Evolutionary conservation across 2,113 vertebrate species (phyloP).

Genomic region (Oreocharis arfaki): DNA sequence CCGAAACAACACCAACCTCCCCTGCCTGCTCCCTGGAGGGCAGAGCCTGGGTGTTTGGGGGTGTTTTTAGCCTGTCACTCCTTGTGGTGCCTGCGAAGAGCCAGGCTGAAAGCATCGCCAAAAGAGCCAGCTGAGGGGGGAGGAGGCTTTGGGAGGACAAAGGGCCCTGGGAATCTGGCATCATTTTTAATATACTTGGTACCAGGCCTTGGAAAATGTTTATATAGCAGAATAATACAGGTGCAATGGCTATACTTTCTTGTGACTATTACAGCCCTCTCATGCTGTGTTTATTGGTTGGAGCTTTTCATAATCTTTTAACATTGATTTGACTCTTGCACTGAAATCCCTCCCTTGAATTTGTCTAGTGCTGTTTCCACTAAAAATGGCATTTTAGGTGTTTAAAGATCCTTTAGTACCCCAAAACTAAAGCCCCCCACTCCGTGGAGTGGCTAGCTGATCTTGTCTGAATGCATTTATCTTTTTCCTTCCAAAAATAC

Average conservation of each 20-base stretch:
- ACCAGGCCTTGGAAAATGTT: constrained; percentile 3
- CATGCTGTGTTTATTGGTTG: not conserved
- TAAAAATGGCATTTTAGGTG: not conserved
- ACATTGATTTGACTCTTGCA: not conserved
- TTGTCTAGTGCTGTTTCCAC: not conserved
- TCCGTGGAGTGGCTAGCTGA: not conserved
- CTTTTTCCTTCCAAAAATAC: not conserved
- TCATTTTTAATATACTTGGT: constrained; percentile 4
- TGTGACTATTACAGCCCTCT: not conserved
- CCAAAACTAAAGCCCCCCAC: not conserved
- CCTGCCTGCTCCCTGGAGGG: not conserved
- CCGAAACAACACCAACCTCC: not conserved
- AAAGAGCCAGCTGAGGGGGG: not conserved
- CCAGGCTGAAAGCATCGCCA: not conserved
- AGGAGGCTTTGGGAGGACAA: not conserved
- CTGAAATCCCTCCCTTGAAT: not conserved
- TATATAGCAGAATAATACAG: not conserved
- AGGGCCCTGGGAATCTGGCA: constrained; percentile 24
- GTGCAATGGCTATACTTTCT: not conserved
- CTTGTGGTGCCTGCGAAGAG: not conserved
- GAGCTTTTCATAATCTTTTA: not conserved
- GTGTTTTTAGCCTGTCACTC: accelerated
- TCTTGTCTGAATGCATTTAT: not conserved
- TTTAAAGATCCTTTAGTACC: not conserved
- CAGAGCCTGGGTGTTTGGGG: not conserved